Percentiles rank a stretch among this genome's conserved stretches.
phyloP scores from a whole-genome alignment of 2,113 vertebrate genomes.

The Platysternon megacephalum region DNA sequence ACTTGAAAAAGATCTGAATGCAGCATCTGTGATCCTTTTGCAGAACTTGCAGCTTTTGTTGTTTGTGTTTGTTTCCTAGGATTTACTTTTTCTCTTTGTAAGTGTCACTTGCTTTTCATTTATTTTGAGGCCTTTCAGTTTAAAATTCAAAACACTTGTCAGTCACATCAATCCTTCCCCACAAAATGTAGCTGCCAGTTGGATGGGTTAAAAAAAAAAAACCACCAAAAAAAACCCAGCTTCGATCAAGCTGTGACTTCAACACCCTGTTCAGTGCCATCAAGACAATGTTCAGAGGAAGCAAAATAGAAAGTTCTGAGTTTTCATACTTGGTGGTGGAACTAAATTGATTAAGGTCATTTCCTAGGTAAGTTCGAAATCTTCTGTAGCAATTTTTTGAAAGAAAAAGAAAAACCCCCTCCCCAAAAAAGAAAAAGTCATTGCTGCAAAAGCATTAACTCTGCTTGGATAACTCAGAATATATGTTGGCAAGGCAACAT shows the following conservation, averaged over 20 bases:
- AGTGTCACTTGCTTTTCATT: slow-evolving; percentile 51
- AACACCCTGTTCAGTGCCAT: slow-evolving; percentile 3
- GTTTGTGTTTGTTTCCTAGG: slow-evolving; percentile 44
- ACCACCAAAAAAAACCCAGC: slow-evolving; percentile 48
- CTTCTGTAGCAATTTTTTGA: slow-evolving; percentile 61
- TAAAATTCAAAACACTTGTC: slow-evolving; percentile 67
- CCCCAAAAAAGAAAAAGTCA: slow-evolving; percentile 13
- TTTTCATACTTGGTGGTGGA: slow-evolving; percentile 62
- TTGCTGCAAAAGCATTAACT: slow-evolving; percentile 72
- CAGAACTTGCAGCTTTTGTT: slow-evolving; percentile 16
- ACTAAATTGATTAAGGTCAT: slow-evolving; percentile 73
- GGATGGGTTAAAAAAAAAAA: neutral
- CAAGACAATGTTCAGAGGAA: slow-evolving; percentile 41
- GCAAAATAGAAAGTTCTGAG: slow-evolving; percentile 48
- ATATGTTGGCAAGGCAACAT: slow-evolving; percentile 77
- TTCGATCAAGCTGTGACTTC: slow-evolving; percentile 56
- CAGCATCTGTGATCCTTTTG: slow-evolving; percentile 46
- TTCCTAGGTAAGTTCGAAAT: slow-evolving; percentile 70
- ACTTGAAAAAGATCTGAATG: slow-evolving; percentile 27
- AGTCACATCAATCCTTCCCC: slow-evolving; percentile 47
- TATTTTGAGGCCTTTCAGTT: slow-evolving; percentile 37
- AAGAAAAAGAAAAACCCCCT: neutral
- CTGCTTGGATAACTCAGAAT: slow-evolving; percentile 76
- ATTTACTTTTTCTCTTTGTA: slow-evolving; percentile 64
- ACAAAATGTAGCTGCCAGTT: slow-evolving; percentile 54